phyloP scores from a whole-genome alignment of 1,140 invertebrate species.

The Drosophila ohnishii region DNA sequence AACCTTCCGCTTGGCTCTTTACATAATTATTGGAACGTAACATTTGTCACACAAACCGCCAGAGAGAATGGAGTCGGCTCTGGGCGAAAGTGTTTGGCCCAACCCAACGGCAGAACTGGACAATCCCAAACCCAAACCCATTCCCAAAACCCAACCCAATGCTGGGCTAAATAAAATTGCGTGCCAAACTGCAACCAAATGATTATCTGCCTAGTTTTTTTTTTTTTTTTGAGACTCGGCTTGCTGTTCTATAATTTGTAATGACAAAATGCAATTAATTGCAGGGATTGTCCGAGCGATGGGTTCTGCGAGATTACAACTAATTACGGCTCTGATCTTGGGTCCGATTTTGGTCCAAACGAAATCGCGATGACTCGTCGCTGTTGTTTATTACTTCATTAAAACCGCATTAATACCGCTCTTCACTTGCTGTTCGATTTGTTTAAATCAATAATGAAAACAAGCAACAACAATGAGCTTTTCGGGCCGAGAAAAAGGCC shows the following conservation, averaged over 20 bases:
- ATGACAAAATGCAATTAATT: constrained; percentile 78
- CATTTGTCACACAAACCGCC: constrained; percentile 61
- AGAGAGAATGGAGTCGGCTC: constrained; percentile 41
- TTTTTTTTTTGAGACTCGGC: not conserved
- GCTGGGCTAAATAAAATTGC: constrained; percentile 38
- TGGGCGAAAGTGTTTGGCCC: constrained; percentile 55
- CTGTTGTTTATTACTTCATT: constrained; percentile 78
- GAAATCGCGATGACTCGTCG: constrained; percentile 43
- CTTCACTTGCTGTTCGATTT: constrained; percentile 78
- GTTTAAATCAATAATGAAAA: constrained; percentile 80
- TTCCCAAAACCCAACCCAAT: constrained; percentile 41
- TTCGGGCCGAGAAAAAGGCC: constrained; percentile 42
- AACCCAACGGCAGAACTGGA: constrained; percentile 40
- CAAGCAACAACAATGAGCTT: constrained; percentile 63
- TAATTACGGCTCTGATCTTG: constrained; percentile 45
- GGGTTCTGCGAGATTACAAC: constrained; percentile 24
- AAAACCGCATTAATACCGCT: constrained; percentile 78
- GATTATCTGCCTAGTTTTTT: constrained; percentile 13
- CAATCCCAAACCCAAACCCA: constrained; percentile 13
- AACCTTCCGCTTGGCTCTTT: constrained; percentile 60
- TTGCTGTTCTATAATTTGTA: constrained; percentile 58
- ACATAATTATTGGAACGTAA: constrained; percentile 80
- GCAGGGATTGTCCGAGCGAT: constrained; percentile 57
- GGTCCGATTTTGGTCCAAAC: constrained; percentile 29
- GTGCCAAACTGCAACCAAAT: constrained; percentile 68